Evolutionary conservation across 2,113 vertebrate genomes (phyloP).

Genomic region (Atlantisia rogersi): DNA sequence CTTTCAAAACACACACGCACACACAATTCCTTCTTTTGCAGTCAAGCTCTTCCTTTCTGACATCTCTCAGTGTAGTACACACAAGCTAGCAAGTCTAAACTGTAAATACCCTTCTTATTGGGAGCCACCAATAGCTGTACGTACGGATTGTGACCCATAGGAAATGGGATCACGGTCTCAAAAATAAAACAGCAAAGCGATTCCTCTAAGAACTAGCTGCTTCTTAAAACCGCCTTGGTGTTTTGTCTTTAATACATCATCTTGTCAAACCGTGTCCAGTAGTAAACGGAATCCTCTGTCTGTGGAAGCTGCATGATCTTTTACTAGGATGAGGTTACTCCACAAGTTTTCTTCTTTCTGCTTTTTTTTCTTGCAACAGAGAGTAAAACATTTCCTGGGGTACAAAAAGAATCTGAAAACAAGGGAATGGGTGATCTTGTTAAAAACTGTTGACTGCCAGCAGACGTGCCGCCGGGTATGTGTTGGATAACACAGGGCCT

Average conservation of each 20-base stretch:
- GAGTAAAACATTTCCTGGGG: background rate
- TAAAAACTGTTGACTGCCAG: slow-evolving; percentile 23
- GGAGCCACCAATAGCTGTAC: background rate
- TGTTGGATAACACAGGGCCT: background rate
- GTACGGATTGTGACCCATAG: background rate
- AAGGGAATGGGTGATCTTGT: background rate
- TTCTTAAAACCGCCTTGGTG: background rate
- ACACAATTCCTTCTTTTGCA: background rate
- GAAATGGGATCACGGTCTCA: background rate
- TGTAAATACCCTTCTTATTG: background rate
- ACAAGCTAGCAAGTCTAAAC: background rate
- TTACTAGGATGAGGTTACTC: background rate
- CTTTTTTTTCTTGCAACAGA: slow-evolving; percentile 23
- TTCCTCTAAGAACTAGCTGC: background rate
- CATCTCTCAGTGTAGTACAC: background rate
- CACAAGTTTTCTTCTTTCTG: background rate
- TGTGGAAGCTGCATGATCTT: background rate
- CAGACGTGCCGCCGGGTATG: background rate
- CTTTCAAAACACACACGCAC: background rate
- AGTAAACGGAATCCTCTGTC: background rate
- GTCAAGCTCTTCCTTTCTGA: slow-evolving; percentile 16
- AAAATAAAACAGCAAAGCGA: background rate
- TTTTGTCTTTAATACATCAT: background rate
- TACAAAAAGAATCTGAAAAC: background rate
- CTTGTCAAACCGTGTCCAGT: background rate